These are phyloP conservation scores for Peromyscus californicus DNA, from an alignment of 2,113 vertebrate genomes.

Conservation along the genomic window DNA sequence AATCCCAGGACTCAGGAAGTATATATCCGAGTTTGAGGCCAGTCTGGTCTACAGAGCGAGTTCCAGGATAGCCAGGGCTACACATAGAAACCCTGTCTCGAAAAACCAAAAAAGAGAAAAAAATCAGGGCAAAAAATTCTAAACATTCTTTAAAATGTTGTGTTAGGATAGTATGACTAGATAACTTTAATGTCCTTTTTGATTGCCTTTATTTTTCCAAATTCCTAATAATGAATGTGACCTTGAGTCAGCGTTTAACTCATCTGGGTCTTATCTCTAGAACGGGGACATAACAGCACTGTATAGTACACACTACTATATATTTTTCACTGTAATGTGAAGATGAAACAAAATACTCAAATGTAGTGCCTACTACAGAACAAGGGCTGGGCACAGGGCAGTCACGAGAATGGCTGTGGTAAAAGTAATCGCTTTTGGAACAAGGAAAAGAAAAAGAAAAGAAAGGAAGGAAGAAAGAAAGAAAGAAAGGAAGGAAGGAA, in stretches of 20 bases:
- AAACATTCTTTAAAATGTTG: background rate
- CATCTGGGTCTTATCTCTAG: background rate
- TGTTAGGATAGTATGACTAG: background rate
- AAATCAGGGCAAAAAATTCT: background rate
- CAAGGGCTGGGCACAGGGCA: background rate
- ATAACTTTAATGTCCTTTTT: slow-evolving; percentile 36
- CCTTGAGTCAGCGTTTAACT: slow-evolving; percentile 16
- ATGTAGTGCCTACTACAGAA: background rate
- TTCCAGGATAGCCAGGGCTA: no score
- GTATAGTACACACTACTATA: background rate
- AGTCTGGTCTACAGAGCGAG: no score
- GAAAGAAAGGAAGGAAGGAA: background rate
- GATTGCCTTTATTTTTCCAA: slow-evolving; percentile 14
- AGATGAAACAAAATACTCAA: slow-evolving; percentile 31
- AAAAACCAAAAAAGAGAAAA: background rate
- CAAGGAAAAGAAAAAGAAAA: background rate
- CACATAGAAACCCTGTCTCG: no score
- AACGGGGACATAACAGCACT: background rate
- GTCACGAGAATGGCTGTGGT: background rate
- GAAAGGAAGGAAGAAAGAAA: background rate
- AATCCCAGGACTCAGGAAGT: no score
- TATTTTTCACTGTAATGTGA: background rate
- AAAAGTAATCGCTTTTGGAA: background rate
- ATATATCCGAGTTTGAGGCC: no score
- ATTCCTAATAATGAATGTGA: slow-evolving; percentile 52